phyloP scores from a whole-genome alignment of 2,888 invertebrate species.

The Cheilosia vernalis region DNA sequence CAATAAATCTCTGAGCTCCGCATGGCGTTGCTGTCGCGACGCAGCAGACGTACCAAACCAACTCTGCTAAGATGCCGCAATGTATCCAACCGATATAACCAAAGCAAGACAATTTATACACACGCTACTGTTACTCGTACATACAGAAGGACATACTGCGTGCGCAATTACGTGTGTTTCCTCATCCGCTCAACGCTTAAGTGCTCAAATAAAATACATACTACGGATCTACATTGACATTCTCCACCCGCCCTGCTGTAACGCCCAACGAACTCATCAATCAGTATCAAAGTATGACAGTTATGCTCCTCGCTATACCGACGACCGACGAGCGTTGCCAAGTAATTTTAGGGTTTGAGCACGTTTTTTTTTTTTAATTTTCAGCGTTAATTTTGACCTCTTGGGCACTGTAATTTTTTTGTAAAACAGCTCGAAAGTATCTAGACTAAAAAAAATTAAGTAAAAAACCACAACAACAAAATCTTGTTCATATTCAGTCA shows the following conservation, averaged over 20 bases:
- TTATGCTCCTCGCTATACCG: slow-evolving; percentile 26
- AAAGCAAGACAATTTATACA: neutral
- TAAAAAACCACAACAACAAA: no score
- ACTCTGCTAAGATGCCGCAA: neutral
- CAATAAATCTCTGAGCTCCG: slow-evolving; percentile 23
- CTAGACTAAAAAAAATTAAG: no score
- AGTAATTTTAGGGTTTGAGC: no score
- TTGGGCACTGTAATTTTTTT: no score
- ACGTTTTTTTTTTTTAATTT: no score
- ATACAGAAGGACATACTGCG: neutral
- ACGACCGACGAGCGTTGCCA: neutral
- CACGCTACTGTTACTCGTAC: no score
- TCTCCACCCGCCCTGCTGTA: neutral
- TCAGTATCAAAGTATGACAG: slow-evolving; percentile 63
- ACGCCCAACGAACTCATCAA: slow-evolving; percentile 51
- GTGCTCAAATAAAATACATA: slow-evolving; percentile 29
- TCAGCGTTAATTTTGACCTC: no score
- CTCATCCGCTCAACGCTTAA: slow-evolving; percentile 24
- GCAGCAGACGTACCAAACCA: no score
- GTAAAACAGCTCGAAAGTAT: no score
- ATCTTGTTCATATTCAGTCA: no score
- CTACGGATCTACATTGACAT: neutral
- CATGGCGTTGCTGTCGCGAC: neutral
- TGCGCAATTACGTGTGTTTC: slow-evolving; percentile 34
- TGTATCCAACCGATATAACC: neutral